Evolutionary conservation across 2,888 invertebrate genomes (phyloP), one percentile per base, ranked within the genome.

Genomic region (Pachycephus smyrnensis): DNA sequence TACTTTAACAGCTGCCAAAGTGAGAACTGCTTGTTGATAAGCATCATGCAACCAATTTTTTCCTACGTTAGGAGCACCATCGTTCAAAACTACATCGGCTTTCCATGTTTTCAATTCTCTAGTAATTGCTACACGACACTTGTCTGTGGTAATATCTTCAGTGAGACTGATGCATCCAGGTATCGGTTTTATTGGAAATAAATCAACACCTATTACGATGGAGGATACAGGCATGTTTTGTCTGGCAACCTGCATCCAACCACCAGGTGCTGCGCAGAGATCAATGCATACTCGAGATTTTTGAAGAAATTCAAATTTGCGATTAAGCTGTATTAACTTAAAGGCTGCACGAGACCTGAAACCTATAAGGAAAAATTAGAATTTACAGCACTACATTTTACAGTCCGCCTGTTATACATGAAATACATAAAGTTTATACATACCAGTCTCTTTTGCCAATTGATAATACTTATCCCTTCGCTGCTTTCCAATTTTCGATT

Each of bases 211-310:
- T 75, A 99, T 93, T 23, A 99, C 97, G 77, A 99, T 94, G 89
- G 98, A 98, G 9, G 98, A 98, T 0, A 98, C 94, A 0, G 99
- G 99, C 98, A 99, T 99, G 90, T 98, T 97, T 91, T 99, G 97
- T 87, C 96, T 96, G 75, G 99, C 99, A 77, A 99, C 99, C 92
- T 98, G 99, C 96, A 99, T 97, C 99, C 99, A 99, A 86, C 99
- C 99, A 89, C 99, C 99, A 0, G 99, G 99, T 1, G 99, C 99
- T 23, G 99, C 99, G 92, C 99, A 99, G 81, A 99, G 93, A 94
- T 99, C 99, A 88, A 99, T 95, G 85, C 98, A 97, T 93, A 99
- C 98, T 93, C 97, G 94, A 0, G 99, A 97, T 89, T 96, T 96
- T 94, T 99, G 98, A 11, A 99, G 93, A 92, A 99, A 99, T 77